Percentiles rank a stretch among this genome's conserved stretches.
phyloP scores from a whole-genome alignment of 2,797 vertebrate genomes.

The Hypotaenidia philippensis region DNA sequence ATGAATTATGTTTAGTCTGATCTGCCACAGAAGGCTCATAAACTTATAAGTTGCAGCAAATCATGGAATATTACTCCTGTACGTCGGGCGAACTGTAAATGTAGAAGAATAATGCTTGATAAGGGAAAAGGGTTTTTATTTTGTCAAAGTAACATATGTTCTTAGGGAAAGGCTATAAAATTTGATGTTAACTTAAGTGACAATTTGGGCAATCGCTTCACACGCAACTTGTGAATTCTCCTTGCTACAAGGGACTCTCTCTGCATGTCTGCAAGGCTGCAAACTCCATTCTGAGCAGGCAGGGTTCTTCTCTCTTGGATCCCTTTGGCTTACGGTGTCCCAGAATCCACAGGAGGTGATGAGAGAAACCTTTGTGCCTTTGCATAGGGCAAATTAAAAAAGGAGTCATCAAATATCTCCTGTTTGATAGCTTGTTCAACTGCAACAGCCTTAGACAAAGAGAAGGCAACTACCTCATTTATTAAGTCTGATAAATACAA shows the following conservation, averaged over 20 bases:
- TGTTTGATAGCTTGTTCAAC: neutral
- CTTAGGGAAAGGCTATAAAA: constrained; percentile 73
- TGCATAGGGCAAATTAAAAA: neutral
- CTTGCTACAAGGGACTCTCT: constrained; percentile 1
- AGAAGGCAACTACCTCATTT: neutral
- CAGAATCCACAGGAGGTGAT: neutral
- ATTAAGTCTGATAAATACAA: neutral
- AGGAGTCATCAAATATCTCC: neutral
- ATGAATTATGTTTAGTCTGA: constrained; percentile 83
- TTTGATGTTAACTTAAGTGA: constrained; percentile 66
- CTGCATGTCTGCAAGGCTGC: neutral
- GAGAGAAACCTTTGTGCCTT: constrained; percentile 22
- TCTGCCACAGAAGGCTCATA: constrained; percentile 80
- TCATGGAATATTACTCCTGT: constrained; percentile 77
- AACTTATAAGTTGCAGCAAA: constrained; percentile 79
- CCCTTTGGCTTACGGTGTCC: constrained; percentile 1
- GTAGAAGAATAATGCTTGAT: constrained; percentile 79
- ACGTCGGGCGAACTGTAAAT: constrained; percentile 75
- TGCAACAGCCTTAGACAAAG: neutral
- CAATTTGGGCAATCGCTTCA: constrained; percentile 51
- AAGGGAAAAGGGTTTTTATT: constrained; percentile 77
- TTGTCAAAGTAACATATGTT: constrained; percentile 73
- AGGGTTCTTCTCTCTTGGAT: constrained; percentile 18
- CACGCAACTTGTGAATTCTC: constrained; percentile 41
- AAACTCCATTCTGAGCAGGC: constrained; percentile 1